A percentile compares a stretch with the other conserved stretches of the same genome.
Evolutionary conservation across 2,113 vertebrate species (phyloP).

Genomic region (Smithornis capensis): DNA sequence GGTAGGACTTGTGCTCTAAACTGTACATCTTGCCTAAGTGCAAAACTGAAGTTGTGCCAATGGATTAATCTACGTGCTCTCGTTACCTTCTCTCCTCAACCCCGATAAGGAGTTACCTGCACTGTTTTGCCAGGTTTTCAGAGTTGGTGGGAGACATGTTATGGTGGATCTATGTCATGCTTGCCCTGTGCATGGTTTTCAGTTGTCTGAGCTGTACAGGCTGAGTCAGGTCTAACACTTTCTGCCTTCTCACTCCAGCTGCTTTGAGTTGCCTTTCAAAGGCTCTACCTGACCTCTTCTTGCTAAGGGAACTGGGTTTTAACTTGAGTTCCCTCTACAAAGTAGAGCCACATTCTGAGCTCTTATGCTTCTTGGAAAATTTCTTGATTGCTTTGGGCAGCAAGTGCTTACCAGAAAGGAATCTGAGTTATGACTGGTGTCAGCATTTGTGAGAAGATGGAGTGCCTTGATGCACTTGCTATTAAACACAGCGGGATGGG

Average conservation of each 20-base stretch:
- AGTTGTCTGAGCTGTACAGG: background rate
- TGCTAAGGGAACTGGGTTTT: background rate
- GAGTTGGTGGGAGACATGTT: rapidly evolving
- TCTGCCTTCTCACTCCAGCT: background rate
- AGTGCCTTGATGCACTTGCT: background rate
- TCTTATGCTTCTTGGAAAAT: background rate
- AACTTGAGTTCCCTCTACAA: no score
- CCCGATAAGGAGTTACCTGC: background rate
- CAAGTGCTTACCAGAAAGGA: background rate
- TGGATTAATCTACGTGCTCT: background rate
- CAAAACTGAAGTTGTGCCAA: background rate
- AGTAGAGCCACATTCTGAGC: background rate
- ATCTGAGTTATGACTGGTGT: background rate
- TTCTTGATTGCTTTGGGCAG: background rate
- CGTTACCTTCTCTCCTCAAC: background rate
- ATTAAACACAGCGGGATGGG: background rate
- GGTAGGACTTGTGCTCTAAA: background rate
- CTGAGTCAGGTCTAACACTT: background rate
- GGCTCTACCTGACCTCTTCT: background rate
- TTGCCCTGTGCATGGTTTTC: background rate
- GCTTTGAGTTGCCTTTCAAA: background rate
- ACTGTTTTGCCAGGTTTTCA: rapidly evolving
- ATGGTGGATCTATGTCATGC: rapidly evolving
- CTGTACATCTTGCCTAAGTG: background rate
- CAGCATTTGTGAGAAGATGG: background rate